Conservation (phyloP, 2,888 invertebrate species). For the Limnephilus lunatus region DNA sequence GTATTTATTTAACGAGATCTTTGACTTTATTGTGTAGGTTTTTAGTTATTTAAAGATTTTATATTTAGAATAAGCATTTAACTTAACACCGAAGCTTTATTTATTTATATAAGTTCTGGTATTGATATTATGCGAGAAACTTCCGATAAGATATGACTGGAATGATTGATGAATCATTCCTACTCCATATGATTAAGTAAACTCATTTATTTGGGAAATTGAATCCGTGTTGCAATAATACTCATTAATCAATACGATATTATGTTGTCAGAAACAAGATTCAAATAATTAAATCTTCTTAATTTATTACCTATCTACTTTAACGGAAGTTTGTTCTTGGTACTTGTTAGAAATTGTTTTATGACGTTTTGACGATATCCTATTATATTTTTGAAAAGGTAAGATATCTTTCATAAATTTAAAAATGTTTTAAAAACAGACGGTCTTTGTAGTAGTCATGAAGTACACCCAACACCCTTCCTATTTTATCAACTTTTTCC, state of each 20-base stretch:
- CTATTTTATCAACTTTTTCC: background rate
- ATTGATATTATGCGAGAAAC: background rate
- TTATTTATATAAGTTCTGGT: background rate
- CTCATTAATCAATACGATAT: background rate
- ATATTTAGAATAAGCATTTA: background rate
- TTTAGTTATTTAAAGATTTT: no score
- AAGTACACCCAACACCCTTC: no score
- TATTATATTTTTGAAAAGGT: no score
- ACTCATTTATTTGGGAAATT: background rate
- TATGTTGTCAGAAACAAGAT: background rate
- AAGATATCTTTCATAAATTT: no score
- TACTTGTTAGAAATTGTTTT: background rate
- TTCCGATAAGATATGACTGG: background rate
- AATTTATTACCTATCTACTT: background rate
- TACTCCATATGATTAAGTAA: background rate
- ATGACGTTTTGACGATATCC: background rate
- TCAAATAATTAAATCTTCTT: background rate
- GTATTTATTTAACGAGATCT: no score
- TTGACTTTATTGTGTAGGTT: no score
- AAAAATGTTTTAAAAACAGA: no score
- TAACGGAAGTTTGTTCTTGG: background rate
- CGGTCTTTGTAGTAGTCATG: no score
- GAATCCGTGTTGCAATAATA: background rate
- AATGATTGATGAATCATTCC: background rate
- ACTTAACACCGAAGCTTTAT: background rate